Base-by-base conservation (phyloP, 1,140 invertebrate genomes). In the Calosoma granatense region DNA sequence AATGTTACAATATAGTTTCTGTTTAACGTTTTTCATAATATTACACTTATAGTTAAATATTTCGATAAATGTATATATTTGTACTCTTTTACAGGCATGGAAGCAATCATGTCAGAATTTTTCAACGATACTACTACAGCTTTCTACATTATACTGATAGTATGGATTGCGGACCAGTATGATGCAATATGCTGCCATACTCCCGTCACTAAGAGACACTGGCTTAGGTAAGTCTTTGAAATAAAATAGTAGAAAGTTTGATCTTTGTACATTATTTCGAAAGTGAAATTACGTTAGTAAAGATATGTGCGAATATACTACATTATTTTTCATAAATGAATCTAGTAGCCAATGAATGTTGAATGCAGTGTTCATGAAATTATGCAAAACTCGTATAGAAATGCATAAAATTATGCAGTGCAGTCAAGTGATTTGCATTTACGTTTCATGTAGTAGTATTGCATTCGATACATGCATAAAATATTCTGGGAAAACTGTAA, bases 21-120 rank as follows among this genome's bases (percentile, higher is more conserved):
- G n/a, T n/a, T n/a, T n/a, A n/a, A n/a, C n/a, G n/a, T n/a, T n/a
- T n/a, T n/a, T n/a, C n/a, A n/a, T n/a, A n/a, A n/a, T n/a, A n/a
- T n/a, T n/a, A n/a, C n/a, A n/a, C n/a, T n/a, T n/a, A n/a, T n/a
- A n/a, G n/a, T n/a, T n/a, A n/a, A n/a, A n/a, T n/a, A n/a, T n/a
- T n/a, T n/a, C n/a, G n/a, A n/a, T n/a, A n/a, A n/a, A n/a, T n/a
- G n/a, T n/a, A n/a, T n/a, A n/a, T n/a, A n/a, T n/a, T 36, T 47
- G 41, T 51, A 60, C 67, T 67, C 72, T 62, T 81, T 83, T n/a
- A n/a, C 74, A 97, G 94, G 95, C 30, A 98, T 99, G 94, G 96
- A 99, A 73, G 94, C 96, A 0, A 97, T 99, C 54, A 99, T 99
- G 96, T 97, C 94, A 0, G 97, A 99, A 76, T 98, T 99, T 73